A percentile compares a stretch with the other conserved stretches of the same genome.
phyloP scores from a whole-genome alignment of 2,797 vertebrate species.

The Aulostomus chinensis region DNA sequence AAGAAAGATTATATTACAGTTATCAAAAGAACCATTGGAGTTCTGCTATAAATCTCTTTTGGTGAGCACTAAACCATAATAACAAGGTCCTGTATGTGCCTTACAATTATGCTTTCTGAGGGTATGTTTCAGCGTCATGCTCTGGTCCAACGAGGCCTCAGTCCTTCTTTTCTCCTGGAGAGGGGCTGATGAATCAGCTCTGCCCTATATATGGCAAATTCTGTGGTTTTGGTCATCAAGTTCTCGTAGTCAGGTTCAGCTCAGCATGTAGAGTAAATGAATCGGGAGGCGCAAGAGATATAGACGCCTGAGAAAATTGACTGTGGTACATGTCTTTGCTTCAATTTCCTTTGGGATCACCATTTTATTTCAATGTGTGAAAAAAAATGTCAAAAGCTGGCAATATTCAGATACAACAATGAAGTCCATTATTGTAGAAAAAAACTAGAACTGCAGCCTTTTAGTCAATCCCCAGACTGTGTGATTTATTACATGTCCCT shows the following conservation, averaged over 20 bases:
- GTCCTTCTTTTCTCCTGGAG: constrained; percentile 6
- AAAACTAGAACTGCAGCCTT: too few species aligned
- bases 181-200: constrained; percentile 52
- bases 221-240: constrained; percentile 44
- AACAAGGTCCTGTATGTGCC: constrained; percentile 45
- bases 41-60: constrained; percentile 12
- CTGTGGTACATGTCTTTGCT: too few species aligned
- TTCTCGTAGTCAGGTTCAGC: constrained; percentile 50
- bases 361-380: too few species aligned
- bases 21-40: constrained; percentile 32
- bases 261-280: constrained; percentile 8
- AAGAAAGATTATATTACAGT: constrained; percentile 11
- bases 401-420: too few species aligned
- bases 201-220: constrained; percentile 36
- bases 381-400: too few species aligned
- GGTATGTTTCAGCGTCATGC: constrained; percentile 46
- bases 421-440: too few species aligned
- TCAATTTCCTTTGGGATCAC: too few species aligned
- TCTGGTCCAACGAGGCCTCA: constrained; percentile 34
- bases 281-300: not conserved
- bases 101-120: constrained; percentile 53
- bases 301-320: too few species aligned
- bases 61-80: constrained; percentile 56
- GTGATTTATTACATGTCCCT: too few species aligned
- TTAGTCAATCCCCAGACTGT: too few species aligned